Evolutionary conservation across 2,113 vertebrate species (phyloP).

Genomic region (Pseudolaguvia tuberculata): DNA sequence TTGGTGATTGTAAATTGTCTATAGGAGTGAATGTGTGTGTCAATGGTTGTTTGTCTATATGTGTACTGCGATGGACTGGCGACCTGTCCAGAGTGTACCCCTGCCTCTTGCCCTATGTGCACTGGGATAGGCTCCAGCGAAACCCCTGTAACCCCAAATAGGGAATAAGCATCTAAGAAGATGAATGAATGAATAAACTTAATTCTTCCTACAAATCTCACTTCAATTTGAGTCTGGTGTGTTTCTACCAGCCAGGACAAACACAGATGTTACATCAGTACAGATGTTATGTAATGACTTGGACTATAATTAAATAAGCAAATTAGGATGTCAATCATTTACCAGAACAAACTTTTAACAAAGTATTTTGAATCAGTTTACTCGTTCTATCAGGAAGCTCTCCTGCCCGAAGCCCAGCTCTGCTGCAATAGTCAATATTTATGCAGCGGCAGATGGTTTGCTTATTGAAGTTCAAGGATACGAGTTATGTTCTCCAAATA

Average conservation of each 20-base stretch:
- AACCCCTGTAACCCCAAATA: no score
- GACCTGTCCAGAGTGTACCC: no score
- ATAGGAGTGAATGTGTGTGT: no score
- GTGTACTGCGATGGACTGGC: no score
- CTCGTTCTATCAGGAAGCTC: background rate
- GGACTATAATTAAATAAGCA: background rate
- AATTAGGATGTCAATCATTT: background rate
- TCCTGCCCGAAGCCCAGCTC: background rate
- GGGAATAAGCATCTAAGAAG: no score
- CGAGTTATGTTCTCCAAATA: slow-evolving; percentile 22
- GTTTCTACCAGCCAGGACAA: background rate
- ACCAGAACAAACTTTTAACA: background rate
- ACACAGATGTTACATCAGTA: slow-evolving; percentile 4
- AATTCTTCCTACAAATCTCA: no score
- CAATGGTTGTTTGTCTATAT: no score
- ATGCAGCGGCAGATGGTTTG: slow-evolving; percentile 28
- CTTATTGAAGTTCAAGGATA: slow-evolving; percentile 32
- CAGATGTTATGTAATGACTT: slow-evolving; percentile 21
- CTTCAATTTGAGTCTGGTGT: no score
- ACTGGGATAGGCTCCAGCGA: no score
- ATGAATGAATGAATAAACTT: no score
- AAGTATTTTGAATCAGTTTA: background rate
- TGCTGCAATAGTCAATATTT: slow-evolving; percentile 33
- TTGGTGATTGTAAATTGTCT: no score
- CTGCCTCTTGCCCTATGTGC: no score